Conservation (phyloP, 1,140 invertebrate species). For the Arctopsyche grandis region DNA sequence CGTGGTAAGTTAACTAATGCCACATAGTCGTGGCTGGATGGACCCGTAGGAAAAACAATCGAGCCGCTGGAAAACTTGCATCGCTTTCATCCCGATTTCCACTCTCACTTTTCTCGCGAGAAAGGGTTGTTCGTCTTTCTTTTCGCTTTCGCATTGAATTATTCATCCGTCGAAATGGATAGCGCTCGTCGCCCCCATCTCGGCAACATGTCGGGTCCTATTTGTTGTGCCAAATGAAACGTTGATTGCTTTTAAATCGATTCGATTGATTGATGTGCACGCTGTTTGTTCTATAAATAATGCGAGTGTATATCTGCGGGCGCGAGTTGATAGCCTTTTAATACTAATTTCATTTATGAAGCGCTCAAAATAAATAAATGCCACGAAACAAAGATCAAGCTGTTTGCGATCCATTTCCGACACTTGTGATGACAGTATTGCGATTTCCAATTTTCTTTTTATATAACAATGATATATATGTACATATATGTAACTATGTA, state of each 20-base stretch:
- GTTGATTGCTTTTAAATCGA: slow-evolving; percentile 25
- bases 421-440: too few species aligned
- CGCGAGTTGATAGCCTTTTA: too few species aligned
- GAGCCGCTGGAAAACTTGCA: background rate
- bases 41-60: background rate
- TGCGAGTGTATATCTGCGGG: too few species aligned
- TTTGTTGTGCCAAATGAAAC: slow-evolving; percentile 28
- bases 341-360: too few species aligned
- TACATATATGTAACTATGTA: too few species aligned
- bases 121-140: background rate
- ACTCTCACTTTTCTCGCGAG: background rate
- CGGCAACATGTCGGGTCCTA: background rate
- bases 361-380: too few species aligned
- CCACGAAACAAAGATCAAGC: too few species aligned
- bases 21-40: background rate
- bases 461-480: too few species aligned
- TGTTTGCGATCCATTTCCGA: too few species aligned
- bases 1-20: background rate
- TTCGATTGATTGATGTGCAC: slow-evolving; percentile 2
- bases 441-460: too few species aligned
- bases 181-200: background rate
- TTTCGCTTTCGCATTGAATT: background rate
- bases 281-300: background rate
- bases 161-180: slow-evolving; percentile 23
- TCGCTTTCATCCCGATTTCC: too few species aligned